These are phyloP conservation scores for Aurelia coerulea DNA, from an alignment of 30 jellyfish, hydroid and myxozoan species.

Conservation along the genomic window DNA sequence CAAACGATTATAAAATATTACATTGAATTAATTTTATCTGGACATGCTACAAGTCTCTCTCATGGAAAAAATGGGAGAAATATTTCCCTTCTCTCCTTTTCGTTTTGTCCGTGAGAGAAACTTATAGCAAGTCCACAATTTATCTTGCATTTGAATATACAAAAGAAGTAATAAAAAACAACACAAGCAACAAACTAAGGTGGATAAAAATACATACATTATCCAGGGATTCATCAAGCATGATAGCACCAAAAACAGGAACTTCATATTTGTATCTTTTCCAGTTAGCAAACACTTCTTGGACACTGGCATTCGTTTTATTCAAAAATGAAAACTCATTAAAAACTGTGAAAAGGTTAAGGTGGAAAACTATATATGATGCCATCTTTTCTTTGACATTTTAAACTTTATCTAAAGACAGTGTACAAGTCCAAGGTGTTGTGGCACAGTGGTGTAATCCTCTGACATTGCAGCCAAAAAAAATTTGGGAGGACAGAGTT, in stretches of 20 bases:
- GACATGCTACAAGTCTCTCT: no score
- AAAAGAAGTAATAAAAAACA: background rate
- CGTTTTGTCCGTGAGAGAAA: no score
- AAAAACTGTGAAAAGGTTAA: constrained; percentile 40
- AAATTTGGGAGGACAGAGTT: no score
- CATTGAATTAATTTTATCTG: no score
- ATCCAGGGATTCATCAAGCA: constrained; percentile 78
- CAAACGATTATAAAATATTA: no score
- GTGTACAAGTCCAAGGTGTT: background rate
- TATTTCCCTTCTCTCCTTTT: no score
- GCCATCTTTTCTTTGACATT: background rate
- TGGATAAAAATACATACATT: constrained; percentile 33
- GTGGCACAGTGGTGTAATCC: no score
- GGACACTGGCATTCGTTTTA: constrained; percentile 50
- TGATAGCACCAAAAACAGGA: constrained; percentile 97
- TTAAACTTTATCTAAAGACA: background rate
- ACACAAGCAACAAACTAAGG: no score
- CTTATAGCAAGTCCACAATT: no score
- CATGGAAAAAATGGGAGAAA: no score
- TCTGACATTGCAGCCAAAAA: no score
- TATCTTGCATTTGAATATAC: background rate
- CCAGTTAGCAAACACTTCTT: constrained; percentile 82
- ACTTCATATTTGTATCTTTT: constrained; percentile 88
- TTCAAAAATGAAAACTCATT: constrained; percentile 80
- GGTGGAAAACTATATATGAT: background rate